Conservation (phyloP, 1,140 invertebrate species). For the Theocolax elegans region DNA sequence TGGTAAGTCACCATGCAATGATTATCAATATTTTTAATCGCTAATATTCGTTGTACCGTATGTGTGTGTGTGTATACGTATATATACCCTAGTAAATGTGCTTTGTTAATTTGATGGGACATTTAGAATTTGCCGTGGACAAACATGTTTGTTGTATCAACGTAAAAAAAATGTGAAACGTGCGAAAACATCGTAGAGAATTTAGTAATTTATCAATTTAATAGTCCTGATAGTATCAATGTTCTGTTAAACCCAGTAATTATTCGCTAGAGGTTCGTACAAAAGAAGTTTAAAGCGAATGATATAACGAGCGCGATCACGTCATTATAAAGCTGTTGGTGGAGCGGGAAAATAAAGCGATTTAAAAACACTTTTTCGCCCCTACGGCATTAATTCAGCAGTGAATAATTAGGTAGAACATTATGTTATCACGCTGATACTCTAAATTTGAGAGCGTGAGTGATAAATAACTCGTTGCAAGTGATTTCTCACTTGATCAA, state of each 20-base stretch:
- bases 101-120: conserved; percentile 7
- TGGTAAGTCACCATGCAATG: no score
- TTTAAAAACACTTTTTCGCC: conserved; percentile 26
- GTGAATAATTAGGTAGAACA: conserved; percentile 14
- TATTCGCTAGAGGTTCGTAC: conserved; percentile 25
- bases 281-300: conserved; percentile 32
- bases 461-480: no score
- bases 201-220: conserved; percentile 35
- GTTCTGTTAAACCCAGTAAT: conserved; percentile 22
- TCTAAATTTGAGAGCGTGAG: no score
- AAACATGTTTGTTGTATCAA: no score
- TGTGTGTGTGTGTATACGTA: neutral
- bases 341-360: conserved; percentile 22
- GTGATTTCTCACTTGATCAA: no score
- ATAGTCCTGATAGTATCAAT: conserved; percentile 22
- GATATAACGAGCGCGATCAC: conserved; percentile 30
- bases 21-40: neutral
- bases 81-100: neutral
- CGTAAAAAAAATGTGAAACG: neutral
- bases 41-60: neutral
- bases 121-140: no score
- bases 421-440: conserved; percentile 5
- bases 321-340: conserved; percentile 25
- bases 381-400: conserved; percentile 5
- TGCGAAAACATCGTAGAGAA: conserved; percentile 8